phyloP scores from a whole-genome alignment of 2,113 vertebrate species.

The Halichoeres trimaculatus region DNA sequence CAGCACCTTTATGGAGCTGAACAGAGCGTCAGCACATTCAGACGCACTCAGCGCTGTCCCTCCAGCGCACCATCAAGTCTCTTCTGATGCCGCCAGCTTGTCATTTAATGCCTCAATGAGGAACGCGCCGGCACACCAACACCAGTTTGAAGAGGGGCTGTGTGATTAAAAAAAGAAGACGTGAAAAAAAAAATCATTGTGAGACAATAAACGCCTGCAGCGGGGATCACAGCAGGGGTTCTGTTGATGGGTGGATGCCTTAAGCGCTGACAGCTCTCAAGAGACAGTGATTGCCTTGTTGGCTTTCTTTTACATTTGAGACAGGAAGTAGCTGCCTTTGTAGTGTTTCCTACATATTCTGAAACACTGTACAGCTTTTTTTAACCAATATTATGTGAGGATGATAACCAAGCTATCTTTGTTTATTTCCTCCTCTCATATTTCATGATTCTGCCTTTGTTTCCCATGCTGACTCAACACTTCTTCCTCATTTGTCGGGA shows the following conservation, averaged over 20 bases:
- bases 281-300: conserved; percentile 65
- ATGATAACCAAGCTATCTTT: conserved; percentile 3
- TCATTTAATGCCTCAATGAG: conserved; percentile 67
- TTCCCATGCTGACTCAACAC: conserved; percentile 67
- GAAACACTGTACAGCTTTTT: conserved; percentile 7
- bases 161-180: conserved; percentile 3
- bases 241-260: conserved; percentile 65
- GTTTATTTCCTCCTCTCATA: conserved; percentile 44
- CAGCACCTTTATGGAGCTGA: conserved; percentile 26
- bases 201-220: conserved; percentile 62
- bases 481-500: conserved; percentile 61
- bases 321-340: conserved; percentile 49
- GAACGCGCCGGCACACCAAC: conserved; percentile 42
- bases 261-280: conserved; percentile 67
- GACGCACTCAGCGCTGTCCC: conserved; percentile 30
- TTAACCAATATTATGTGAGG: background rate
- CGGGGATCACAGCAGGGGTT: conserved; percentile 50
- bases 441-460: conserved; percentile 49
- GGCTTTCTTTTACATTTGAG: conserved; percentile 61
- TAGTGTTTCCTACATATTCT: conserved; percentile 40
- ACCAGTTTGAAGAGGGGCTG: conserved; percentile 44
- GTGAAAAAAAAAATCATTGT: conserved; percentile 8
- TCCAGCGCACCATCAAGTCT: conserved; percentile 49
- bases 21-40: conserved; percentile 54
- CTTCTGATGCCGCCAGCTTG: conserved; percentile 61